Evolutionary conservation across 2,797 vertebrate genomes (phyloP).

Genomic region (Propithecus perrieri): DNA sequence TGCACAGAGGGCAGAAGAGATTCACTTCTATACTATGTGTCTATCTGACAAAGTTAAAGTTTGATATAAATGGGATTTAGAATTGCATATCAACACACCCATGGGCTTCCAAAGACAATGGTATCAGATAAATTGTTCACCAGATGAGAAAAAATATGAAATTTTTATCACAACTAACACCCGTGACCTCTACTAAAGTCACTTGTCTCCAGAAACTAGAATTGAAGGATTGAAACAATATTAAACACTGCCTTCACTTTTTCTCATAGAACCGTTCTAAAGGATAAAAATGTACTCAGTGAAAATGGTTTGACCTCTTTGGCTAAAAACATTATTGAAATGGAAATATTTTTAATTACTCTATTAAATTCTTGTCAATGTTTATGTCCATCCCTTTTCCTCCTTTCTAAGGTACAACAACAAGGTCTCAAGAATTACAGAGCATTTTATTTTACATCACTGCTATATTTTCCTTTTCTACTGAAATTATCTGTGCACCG

Average conservation of each 20-base stretch:
- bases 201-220: background rate
- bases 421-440: background rate
- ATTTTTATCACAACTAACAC: background rate
- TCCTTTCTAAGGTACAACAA: background rate
- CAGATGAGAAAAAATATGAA: background rate
- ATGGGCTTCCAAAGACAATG: background rate
- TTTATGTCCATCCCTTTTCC: background rate
- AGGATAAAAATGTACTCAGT: background rate
- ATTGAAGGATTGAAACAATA: background rate
- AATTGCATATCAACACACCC: background rate
- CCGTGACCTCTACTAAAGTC: background rate
- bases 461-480: background rate
- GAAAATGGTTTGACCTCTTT: background rate
- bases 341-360: background rate
- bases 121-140: background rate
- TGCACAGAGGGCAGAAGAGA: background rate
- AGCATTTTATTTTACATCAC: background rate
- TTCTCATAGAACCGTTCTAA: background rate
- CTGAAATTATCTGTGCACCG: background rate
- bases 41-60: slow-evolving; percentile 24
- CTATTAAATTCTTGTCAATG: background rate
- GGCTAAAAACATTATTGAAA: slow-evolving; percentile 1
- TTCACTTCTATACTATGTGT: background rate
- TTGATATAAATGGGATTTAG: slow-evolving; percentile 1
- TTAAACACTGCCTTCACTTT: background rate